These are phyloP conservation scores for Eurypyga helias DNA, from an alignment of 2,113 vertebrate genomes.

Conservation along the genomic window DNA sequence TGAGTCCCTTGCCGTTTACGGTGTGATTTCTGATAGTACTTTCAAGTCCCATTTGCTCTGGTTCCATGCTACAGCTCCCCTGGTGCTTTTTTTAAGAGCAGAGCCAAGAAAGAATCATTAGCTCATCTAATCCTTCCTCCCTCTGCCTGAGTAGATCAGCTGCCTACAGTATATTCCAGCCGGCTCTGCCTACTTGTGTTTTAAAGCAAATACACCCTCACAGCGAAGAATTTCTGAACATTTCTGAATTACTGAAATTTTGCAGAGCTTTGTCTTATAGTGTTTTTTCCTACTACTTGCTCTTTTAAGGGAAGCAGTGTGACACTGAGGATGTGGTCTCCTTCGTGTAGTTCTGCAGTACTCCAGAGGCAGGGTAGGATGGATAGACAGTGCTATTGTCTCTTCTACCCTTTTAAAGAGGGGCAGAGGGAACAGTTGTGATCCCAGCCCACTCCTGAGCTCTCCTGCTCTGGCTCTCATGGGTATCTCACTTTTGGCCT, in stretches of 20 bases:
- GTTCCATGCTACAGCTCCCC: background rate
- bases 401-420: background rate
- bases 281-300: background rate
- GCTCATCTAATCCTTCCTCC: background rate
- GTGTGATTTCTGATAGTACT: background rate
- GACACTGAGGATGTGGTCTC: background rate
- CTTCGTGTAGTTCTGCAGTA: background rate
- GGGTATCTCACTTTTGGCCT: background rate
- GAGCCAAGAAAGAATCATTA: background rate
- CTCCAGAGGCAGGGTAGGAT: background rate
- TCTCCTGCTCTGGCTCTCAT: background rate
- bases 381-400: background rate
- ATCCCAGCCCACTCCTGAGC: background rate
- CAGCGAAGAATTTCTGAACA: background rate
- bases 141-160: background rate
- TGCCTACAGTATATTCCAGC: background rate
- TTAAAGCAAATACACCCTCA: background rate
- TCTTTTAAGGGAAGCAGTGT: background rate
- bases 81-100: background rate
- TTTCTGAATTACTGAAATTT: background rate
- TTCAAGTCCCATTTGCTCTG: background rate
- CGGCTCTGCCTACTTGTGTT: background rate
- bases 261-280: background rate
- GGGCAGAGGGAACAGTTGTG: accelerated
- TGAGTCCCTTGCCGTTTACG: background rate